A percentile compares a stretch with the other conserved stretches of the same genome.
Evolutionary conservation across 2,797 vertebrate genomes (phyloP).

Genomic region (Echeneis naucrates): DNA sequence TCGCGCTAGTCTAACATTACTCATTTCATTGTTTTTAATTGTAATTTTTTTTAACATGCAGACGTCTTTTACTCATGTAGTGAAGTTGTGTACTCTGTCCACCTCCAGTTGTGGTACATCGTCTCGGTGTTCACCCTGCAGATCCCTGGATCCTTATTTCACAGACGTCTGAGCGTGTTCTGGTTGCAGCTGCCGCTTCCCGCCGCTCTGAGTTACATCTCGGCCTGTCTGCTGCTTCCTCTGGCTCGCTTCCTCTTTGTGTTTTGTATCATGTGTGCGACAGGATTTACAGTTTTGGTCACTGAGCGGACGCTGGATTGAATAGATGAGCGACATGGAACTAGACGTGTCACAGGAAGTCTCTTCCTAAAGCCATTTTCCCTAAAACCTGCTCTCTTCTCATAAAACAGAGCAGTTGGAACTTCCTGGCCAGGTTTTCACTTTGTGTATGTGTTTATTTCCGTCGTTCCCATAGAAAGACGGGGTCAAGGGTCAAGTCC

Average conservation of each 20-base stretch:
- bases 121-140: not conserved
- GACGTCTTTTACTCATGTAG: no score
- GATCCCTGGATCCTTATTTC: not conserved
- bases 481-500: constrained; percentile 65
- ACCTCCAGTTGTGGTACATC: not conserved
- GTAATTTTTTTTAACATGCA: no score
- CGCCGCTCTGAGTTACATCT: not conserved
- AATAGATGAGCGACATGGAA: not conserved
- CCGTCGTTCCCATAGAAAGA: constrained; percentile 53
- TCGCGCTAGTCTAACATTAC: no score
- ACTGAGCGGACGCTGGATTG: not conserved
- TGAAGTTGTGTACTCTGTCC: no score
- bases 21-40: no score
- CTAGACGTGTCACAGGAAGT: no score
- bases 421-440: constrained; percentile 56
- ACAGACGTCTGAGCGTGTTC: not conserved
- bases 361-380: constrained; percentile 1
- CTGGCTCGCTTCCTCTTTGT: constrained; percentile 40
- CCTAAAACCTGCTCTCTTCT: constrained; percentile 22
- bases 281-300: not conserved
- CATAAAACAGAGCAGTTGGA: constrained; percentile 49
- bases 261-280: constrained; percentile 1
- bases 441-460: constrained; percentile 55
- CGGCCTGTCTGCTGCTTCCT: constrained; percentile 45
- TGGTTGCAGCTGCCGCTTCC: constrained; percentile 35